A percentile compares a stretch with the other conserved stretches of the same genome.
Evolutionary conservation across 1,140 invertebrate genomes (phyloP).

Genomic region (Homarus americanus): DNA sequence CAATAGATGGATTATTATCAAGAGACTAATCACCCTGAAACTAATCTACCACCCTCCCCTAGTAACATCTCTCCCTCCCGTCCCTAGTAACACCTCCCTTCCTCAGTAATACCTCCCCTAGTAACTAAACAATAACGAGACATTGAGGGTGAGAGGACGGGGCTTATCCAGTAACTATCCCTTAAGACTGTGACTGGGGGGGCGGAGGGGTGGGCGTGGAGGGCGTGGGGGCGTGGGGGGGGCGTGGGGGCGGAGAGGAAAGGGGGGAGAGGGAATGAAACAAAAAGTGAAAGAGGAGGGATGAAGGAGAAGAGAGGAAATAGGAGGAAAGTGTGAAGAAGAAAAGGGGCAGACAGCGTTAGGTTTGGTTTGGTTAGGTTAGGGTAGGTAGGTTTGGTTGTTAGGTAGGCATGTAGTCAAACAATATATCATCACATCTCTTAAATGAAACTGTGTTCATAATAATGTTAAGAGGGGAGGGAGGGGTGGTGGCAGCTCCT

Average conservation of each 20-base stretch:
- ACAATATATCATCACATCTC: no score
- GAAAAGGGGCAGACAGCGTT: neutral
- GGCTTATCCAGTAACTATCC: no score
- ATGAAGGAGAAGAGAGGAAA: neutral
- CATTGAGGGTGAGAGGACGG: no score
- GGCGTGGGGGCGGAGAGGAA: neutral
- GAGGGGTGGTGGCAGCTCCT: neutral
- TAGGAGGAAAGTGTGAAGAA: neutral
- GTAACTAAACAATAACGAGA: no score
- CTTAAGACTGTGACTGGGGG: no score
- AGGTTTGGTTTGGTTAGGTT: no score
- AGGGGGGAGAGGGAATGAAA: neutral
- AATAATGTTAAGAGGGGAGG: neutral
- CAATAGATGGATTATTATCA: slow-evolving; percentile 1
- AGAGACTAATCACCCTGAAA: neutral
- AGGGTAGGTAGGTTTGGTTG: no score
- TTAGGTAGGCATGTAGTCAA: no score
- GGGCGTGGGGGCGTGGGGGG: neutral
- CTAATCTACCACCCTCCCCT: neutral
- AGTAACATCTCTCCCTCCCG: no score
- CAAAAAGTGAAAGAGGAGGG: neutral
- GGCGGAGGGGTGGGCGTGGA: no score
- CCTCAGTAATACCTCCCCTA: no score
- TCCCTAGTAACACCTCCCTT: no score
- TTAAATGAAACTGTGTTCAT: neutral